phyloP scores from a whole-genome alignment of 2,797 vertebrate genomes.

The Myotis findleyi region DNA sequence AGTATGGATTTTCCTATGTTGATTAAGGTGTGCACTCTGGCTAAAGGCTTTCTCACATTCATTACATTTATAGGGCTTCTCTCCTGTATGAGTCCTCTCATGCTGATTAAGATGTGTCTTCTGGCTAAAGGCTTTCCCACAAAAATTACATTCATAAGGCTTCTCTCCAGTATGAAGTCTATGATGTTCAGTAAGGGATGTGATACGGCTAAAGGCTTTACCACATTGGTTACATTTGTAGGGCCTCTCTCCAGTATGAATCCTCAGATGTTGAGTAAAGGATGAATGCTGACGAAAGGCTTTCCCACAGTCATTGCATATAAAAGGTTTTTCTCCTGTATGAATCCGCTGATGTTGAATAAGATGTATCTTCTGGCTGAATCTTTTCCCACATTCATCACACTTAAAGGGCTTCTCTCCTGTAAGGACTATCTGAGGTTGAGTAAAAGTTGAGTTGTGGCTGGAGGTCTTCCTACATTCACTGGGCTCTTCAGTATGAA shows the following conservation, averaged over 20 bases:
- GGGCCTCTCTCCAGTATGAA: slow-evolving; percentile 77
- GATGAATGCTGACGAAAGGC: slow-evolving; percentile 73
- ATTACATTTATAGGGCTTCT: slow-evolving; percentile 74
- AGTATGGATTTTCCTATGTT: slow-evolving; percentile 71
- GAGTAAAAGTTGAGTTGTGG: slow-evolving; percentile 30
- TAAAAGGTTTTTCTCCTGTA: slow-evolving; percentile 76
- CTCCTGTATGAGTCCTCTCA: slow-evolving; percentile 72
- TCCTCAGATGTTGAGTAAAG: slow-evolving; percentile 76
- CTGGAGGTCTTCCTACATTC: slow-evolving; percentile 45
- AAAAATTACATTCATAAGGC: slow-evolving; percentile 72
- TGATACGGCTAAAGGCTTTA: slow-evolving; percentile 74
- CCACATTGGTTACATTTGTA: slow-evolving; percentile 74
- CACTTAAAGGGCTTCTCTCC: slow-evolving; percentile 75
- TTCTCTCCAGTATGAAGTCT: slow-evolving; percentile 78
- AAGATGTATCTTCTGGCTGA: slow-evolving; percentile 79
- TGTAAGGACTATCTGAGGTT: slow-evolving; percentile 62
- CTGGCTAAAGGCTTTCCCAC: slow-evolving; percentile 78
- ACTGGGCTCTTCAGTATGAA: background rate
- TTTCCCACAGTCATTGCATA: slow-evolving; percentile 72
- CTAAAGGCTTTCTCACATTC: slow-evolving; percentile 76
- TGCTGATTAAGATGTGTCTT: slow-evolving; percentile 79
- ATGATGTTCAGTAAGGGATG: slow-evolving; percentile 73
- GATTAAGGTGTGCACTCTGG: slow-evolving; percentile 74
- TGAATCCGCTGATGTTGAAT: slow-evolving; percentile 78
- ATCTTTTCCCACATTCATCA: slow-evolving; percentile 75